Evolutionary conservation across 2,113 vertebrate species (phyloP).

Genomic region (Oryzias curvinotus): DNA sequence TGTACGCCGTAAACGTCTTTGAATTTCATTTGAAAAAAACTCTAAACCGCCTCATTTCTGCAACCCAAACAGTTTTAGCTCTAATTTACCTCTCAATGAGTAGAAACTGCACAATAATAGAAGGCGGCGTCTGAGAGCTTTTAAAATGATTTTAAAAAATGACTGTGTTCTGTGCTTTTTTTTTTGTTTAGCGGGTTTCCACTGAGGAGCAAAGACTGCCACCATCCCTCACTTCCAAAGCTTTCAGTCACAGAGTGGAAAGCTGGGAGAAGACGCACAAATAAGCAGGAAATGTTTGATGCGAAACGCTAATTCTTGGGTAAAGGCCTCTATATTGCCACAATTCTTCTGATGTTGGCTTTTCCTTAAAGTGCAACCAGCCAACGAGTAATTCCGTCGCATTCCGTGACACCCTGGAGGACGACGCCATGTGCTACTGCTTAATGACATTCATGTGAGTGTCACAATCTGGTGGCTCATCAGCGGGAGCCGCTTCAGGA

Average conservation of each 20-base stretch:
- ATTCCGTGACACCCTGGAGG: slow-evolving; percentile 52
- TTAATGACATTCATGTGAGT: slow-evolving; percentile 66
- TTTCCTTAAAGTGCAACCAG: slow-evolving; percentile 93
- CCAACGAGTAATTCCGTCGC: slow-evolving; percentile 65
- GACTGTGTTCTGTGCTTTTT: background rate
- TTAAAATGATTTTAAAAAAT: slow-evolving; percentile 35
- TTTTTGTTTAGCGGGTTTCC: slow-evolving; percentile 46
- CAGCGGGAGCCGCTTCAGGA: slow-evolving; percentile 19
- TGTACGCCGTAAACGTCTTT: slow-evolving; percentile 58
- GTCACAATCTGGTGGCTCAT: slow-evolving; percentile 51
- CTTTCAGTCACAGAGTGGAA: slow-evolving; percentile 24
- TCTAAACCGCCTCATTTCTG: slow-evolving; percentile 64
- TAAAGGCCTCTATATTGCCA: slow-evolving; percentile 88
- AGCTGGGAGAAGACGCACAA: slow-evolving; percentile 31
- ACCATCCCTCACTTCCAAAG: slow-evolving; percentile 41
- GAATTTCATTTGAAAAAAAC: slow-evolving; percentile 28
- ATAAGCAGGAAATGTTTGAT: slow-evolving; percentile 56
- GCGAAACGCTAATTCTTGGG: slow-evolving; percentile 61
- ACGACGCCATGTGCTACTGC: slow-evolving; percentile 62
- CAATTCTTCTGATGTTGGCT: slow-evolving; percentile 83
- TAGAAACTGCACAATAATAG: slow-evolving; percentile 47
- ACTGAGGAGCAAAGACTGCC: slow-evolving; percentile 55
- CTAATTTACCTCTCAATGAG: slow-evolving; percentile 50
- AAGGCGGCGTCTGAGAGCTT: slow-evolving; percentile 12
- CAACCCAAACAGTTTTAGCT: slow-evolving; percentile 49